Conservation (phyloP, 2,888 invertebrate genomes). For the Megastigmus dorsalis region DNA sequence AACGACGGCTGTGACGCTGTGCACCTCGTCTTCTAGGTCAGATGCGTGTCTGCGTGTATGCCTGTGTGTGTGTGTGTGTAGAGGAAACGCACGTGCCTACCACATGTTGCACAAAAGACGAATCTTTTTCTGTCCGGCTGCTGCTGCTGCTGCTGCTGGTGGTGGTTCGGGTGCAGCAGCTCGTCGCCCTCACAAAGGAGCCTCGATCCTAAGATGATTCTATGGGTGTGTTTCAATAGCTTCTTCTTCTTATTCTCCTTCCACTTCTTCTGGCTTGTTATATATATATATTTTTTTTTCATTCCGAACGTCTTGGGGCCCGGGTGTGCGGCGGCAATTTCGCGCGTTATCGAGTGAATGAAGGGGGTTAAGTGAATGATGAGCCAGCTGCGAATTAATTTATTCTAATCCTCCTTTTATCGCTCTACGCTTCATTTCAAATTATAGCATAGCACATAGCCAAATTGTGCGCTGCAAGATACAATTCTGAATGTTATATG, state of each 20-base stretch:
- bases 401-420: too few relatives aligned
- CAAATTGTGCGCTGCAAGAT: too few relatives aligned
- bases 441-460: too few relatives aligned
- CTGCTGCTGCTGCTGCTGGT: background rate
- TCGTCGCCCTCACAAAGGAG: slow-evolving; percentile 24
- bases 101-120: slow-evolving; percentile 72
- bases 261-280: background rate
- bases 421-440: too few relatives aligned
- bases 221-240: too few relatives aligned
- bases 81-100: slow-evolving; percentile 72
- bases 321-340: too few relatives aligned
- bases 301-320: too few relatives aligned
- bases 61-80: slow-evolving; percentile 42
- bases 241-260: background rate
- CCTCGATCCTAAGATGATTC: background rate
- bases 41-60: background rate
- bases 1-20: background rate
- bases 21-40: slow-evolving; percentile 4
- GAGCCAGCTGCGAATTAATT: too few relatives aligned
- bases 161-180: too few relatives aligned
- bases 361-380: too few relatives aligned
- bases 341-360: too few relatives aligned
- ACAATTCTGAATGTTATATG: too few relatives aligned
- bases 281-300: background rate
- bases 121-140: slow-evolving; percentile 8